Percentiles rank a stretch among this genome's conserved stretches.
These are phyloP conservation scores for Cerceris rybyensis DNA, from an alignment of 2,888 invertebrate species.

Conservation along the genomic window DNA sequence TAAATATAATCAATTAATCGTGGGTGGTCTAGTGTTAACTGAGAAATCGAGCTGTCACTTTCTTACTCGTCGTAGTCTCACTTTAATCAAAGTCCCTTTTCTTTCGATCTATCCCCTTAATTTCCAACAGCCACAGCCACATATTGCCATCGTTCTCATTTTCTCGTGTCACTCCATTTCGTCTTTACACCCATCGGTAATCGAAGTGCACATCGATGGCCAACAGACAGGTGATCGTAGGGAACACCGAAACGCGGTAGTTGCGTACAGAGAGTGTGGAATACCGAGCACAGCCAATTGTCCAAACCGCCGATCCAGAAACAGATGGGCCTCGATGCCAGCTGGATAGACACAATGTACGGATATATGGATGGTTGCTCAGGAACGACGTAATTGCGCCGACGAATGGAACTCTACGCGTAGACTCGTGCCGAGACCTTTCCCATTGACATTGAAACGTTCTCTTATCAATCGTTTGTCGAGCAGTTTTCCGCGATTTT, in stretches of 20 bases:
- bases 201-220: slow-evolving; percentile 9
- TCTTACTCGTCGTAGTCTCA: no score
- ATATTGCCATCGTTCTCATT: not conserved
- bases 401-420: slow-evolving; percentile 43
- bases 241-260: not conserved
- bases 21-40: no score
- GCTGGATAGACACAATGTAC: slow-evolving; percentile 70
- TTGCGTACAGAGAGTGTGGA: slow-evolving; percentile 14
- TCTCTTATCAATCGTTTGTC: not conserved
- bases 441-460: not conserved
- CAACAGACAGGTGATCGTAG: not conserved
- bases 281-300: slow-evolving; percentile 50
- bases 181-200: not conserved
- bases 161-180: not conserved
- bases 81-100: no score
- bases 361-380: slow-evolving; percentile 74
- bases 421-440: slow-evolving; percentile 24
- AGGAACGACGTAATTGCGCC: slow-evolving; percentile 69
- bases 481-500: not conserved
- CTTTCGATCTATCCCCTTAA: no score
- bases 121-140: not conserved
- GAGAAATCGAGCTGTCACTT: no score
- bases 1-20: no score
- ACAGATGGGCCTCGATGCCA: slow-evolving; percentile 62
- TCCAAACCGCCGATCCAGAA: slow-evolving; percentile 61